Percentiles rank a stretch among this genome's conserved stretches.
These are phyloP conservation scores for Hylia prasina DNA, from an alignment of 2,113 vertebrate genomes.

Conservation along the genomic window DNA sequence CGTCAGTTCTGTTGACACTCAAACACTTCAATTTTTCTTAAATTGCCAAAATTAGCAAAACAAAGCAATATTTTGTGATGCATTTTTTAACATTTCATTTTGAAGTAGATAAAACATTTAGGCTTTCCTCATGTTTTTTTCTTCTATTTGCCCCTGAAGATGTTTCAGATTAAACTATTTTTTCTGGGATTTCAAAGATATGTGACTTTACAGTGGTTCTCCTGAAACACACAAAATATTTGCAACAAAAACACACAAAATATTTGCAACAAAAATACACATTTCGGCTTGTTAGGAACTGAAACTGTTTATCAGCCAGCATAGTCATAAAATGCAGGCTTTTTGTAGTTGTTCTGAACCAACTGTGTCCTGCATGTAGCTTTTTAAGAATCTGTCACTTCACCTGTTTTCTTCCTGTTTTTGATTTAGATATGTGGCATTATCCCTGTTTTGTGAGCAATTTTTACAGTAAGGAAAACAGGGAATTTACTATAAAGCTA, in stretches of 20 bases:
- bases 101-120: background rate
- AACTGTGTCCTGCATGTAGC: background rate
- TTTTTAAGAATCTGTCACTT: background rate
- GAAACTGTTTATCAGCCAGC: rapidly evolving
- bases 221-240: background rate
- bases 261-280: background rate
- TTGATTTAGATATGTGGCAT: background rate
- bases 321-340: background rate
- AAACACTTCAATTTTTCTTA: background rate
- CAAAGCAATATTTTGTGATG: background rate
- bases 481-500: background rate
- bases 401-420: background rate
- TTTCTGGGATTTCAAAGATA: background rate
- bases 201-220: background rate
- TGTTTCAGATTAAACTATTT: background rate
- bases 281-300: background rate
- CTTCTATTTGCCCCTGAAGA: background rate
- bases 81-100: background rate
- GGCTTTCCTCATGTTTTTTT: background rate
- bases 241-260: background rate
- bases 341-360: background rate
- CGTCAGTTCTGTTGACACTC: background rate
- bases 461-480: background rate
- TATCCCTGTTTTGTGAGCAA: background rate
- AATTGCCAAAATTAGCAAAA: background rate